phyloP scores from a whole-genome alignment of 2,113 vertebrate genomes.

The Syngnathoides biaculeatus region DNA sequence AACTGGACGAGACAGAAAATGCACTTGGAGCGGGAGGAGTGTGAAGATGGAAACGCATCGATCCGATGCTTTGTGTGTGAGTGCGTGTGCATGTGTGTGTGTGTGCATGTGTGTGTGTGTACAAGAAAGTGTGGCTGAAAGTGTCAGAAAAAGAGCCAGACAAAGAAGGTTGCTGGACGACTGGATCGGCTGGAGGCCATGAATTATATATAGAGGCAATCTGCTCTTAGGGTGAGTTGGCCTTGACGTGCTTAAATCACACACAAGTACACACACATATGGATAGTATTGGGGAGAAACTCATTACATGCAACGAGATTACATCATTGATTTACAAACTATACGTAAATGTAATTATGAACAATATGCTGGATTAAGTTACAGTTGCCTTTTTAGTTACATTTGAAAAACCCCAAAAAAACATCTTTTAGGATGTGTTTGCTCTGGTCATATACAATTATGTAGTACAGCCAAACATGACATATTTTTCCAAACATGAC shows the following conservation, averaged over 20 bases:
- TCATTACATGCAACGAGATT: too few species aligned
- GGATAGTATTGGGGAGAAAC: too few species aligned
- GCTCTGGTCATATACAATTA: too few species aligned
- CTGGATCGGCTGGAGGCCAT: conserved; percentile 70
- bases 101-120: conserved; percentile 15
- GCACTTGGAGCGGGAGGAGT: conserved; percentile 35
- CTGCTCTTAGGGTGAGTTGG: conserved; percentile 68
- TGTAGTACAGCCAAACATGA: too few species aligned
- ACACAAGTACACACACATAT: conserved; percentile 10
- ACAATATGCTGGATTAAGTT: too few species aligned
- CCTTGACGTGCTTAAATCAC: conserved; percentile 51
- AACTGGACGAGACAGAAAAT: conserved; percentile 59
- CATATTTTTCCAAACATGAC: too few species aligned
- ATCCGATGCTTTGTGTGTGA: conserved; percentile 37
- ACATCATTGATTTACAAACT: too few species aligned
- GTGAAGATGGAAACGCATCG: conserved; percentile 48
- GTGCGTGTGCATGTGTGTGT: conserved; percentile 15
- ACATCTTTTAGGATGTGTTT: too few species aligned
- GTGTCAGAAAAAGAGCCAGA: conserved; percentile 32
- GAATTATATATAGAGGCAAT: conserved; percentile 81
- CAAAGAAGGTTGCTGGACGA: conserved; percentile 52
- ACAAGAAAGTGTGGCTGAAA: conserved; percentile 19
- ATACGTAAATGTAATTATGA: too few species aligned
- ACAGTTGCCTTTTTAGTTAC: too few species aligned
- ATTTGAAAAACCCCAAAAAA: too few species aligned